Conservation (phyloP, 2,888 invertebrate genomes). For the Chrysodeixis includens region DNA sequence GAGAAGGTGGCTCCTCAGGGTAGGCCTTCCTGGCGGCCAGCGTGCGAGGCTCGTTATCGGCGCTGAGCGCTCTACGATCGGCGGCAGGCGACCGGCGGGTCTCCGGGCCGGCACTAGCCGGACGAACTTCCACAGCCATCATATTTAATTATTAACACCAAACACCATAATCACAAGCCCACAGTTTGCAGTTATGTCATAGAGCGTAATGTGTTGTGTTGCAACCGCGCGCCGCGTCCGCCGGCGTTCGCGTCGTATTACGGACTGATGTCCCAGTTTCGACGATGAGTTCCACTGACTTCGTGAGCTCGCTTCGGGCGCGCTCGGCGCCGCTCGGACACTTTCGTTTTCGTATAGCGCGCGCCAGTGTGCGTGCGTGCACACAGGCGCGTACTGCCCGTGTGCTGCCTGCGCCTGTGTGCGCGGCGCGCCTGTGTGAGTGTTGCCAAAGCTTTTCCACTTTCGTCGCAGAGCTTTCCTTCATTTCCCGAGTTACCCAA, state of each 20-base stretch:
- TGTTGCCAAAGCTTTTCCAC: conserved; percentile 82
- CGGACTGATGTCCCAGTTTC: conserved; percentile 92
- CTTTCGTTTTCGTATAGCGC: conserved; percentile 88
- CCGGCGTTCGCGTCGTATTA: conserved; percentile 85
- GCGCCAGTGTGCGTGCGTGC: conserved; percentile 58
- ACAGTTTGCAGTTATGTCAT: conserved; percentile 85
- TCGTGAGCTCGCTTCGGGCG: conserved; percentile 88
- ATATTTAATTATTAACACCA: conserved; percentile 82
- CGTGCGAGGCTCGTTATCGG: conserved; percentile 82
- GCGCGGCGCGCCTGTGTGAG: conserved; percentile 56
- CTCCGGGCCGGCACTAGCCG: conserved; percentile 80
- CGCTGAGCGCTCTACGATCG: conserved; percentile 78
- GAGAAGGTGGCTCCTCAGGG: conserved; percentile 74
- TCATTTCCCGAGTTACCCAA: conserved; percentile 84
- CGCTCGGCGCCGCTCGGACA: conserved; percentile 85
- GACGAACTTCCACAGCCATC: conserved; percentile 87
- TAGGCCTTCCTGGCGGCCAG: conserved; percentile 87
- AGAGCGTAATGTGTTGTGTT: conserved; percentile 78
- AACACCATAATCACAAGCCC: conserved; percentile 83
- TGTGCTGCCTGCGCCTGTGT: conserved; percentile 53
- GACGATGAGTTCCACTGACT: conserved; percentile 88
- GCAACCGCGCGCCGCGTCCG: conserved; percentile 80
- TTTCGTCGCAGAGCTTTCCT: conserved; percentile 86
- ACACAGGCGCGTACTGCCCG: conserved; percentile 41
- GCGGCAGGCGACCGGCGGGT: conserved; percentile 72